Percentiles rank a stretch among this genome's conserved stretches.
phyloP scores from a whole-genome alignment of 2,888 invertebrate species.

The Polymixis lichenea region DNA sequence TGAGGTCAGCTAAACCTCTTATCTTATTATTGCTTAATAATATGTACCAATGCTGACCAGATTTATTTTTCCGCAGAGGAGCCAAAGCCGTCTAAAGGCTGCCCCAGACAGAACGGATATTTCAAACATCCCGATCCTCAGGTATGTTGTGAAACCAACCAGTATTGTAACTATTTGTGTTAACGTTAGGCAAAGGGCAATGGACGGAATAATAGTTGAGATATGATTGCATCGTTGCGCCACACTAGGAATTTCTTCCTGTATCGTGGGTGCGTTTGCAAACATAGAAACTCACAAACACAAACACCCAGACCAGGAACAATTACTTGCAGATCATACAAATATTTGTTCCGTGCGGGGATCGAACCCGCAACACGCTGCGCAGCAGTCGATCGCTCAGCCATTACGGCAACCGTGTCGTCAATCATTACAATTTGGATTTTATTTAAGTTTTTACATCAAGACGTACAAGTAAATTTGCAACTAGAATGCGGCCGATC shows the following conservation, averaged over 20 bases:
- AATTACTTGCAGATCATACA: too few species aligned
- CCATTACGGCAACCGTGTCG: too few species aligned
- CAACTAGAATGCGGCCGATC: background rate
- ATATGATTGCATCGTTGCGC: background rate
- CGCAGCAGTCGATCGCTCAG: too few species aligned
- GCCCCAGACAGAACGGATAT: slow-evolving; percentile 95
- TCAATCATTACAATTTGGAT: background rate
- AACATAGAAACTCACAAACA: too few species aligned
- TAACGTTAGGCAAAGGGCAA: slow-evolving; percentile 30
- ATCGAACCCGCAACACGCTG: too few species aligned
- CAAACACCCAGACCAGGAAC: too few species aligned
- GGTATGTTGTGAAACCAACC: slow-evolving; percentile 71
- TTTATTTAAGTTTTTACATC: background rate
- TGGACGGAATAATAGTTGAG: background rate
- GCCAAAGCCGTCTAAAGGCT: slow-evolving; percentile 93
- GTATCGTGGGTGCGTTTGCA: too few species aligned
- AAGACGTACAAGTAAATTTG: background rate
- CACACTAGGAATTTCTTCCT: too few species aligned
- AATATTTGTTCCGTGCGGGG: too few species aligned
- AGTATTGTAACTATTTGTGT: slow-evolving; percentile 15
- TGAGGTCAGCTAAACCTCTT: background rate
- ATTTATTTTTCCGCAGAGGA: slow-evolving; percentile 91
- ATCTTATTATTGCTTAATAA: background rate
- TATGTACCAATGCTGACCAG: background rate
- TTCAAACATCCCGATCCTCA: slow-evolving; percentile 94